Conservation (phyloP, 2,113 vertebrate genomes). For the Anguilla japonica region DNA sequence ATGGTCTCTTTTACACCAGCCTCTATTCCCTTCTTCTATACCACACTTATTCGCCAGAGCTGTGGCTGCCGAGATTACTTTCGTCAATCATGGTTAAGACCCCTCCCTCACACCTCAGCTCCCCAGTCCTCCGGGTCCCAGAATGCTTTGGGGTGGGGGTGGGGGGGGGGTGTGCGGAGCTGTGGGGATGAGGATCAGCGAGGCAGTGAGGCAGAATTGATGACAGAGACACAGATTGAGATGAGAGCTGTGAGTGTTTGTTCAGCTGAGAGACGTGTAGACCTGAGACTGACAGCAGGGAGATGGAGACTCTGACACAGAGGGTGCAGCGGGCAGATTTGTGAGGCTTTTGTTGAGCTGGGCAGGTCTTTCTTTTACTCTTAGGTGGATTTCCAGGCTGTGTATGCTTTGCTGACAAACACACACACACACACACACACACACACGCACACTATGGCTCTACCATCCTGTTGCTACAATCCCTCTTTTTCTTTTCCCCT, state of each 20-base stretch:
- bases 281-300: conserved; percentile 38
- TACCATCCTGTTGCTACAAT: not conserved
- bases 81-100: not conserved
- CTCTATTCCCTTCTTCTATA: no score
- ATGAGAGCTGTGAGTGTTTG: conserved; percentile 48
- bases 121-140: not conserved
- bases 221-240: conserved; percentile 59
- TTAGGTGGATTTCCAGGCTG: conserved; percentile 2
- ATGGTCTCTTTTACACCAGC: not conserved
- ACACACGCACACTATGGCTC: not conserved
- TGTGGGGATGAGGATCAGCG: conserved; percentile 6
- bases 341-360: conserved; percentile 1
- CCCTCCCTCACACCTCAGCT: not conserved
- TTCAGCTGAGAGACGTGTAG: conserved; percentile 54
- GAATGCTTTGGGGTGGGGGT: conserved; percentile 30
- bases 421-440: not conserved
- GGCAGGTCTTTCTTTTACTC: not conserved
- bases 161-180: conserved; percentile 32
- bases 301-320: conserved; percentile 40
- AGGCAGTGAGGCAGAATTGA: conserved; percentile 50
- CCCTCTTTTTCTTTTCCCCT: not conserved
- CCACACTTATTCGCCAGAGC: no score
- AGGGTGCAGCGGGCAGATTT: conserved; percentile 28
- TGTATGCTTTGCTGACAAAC: not conserved
- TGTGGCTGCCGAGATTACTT: not conserved